Evolutionary conservation across 1,140 invertebrate species (phyloP).

Genomic region (Hestina assimilis): DNA sequence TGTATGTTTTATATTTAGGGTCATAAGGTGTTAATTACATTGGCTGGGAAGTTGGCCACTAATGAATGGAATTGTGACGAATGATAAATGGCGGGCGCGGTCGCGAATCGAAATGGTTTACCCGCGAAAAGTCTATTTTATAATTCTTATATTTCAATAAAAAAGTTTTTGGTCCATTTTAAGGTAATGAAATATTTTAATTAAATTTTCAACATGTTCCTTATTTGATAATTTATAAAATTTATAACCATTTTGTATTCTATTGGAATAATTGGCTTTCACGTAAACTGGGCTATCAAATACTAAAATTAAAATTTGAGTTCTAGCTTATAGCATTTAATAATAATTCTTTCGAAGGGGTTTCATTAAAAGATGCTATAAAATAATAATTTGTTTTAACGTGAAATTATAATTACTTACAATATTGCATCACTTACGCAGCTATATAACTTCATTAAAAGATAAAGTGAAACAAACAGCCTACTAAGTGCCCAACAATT

Average conservation of each 20-base stretch:
- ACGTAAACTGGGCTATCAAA: too few relatives aligned
- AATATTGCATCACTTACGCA: not conserved
- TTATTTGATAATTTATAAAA: too few relatives aligned
- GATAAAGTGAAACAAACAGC: slow-evolving; percentile 20
- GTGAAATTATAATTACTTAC: not conserved
- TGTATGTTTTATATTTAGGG: slow-evolving; percentile 36
- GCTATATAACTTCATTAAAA: slow-evolving; percentile 21
- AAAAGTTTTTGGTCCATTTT: not conserved
- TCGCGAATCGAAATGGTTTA: slow-evolving; percentile 59
- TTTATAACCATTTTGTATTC: too few relatives aligned
- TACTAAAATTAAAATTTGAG: too few relatives aligned
- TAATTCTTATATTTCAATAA: slow-evolving; percentile 25
- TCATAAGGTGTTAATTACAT: slow-evolving; percentile 52
- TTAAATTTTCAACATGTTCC: not conserved
- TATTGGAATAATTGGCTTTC: too few relatives aligned
- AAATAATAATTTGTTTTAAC: too few relatives aligned
- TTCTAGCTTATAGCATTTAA: too few relatives aligned
- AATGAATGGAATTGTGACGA: slow-evolving; percentile 51
- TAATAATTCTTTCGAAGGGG: too few relatives aligned
- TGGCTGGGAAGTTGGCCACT: slow-evolving; percentile 28
- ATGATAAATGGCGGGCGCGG: slow-evolving; percentile 64
- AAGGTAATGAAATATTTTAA: not conserved
- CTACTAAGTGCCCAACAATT: slow-evolving; percentile 34
- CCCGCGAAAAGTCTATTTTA: slow-evolving; percentile 25
- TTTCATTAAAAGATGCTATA: too few relatives aligned